Base-by-base conservation (phyloP, 2,888 invertebrate genomes). In the Ceramica pisi region DNA sequence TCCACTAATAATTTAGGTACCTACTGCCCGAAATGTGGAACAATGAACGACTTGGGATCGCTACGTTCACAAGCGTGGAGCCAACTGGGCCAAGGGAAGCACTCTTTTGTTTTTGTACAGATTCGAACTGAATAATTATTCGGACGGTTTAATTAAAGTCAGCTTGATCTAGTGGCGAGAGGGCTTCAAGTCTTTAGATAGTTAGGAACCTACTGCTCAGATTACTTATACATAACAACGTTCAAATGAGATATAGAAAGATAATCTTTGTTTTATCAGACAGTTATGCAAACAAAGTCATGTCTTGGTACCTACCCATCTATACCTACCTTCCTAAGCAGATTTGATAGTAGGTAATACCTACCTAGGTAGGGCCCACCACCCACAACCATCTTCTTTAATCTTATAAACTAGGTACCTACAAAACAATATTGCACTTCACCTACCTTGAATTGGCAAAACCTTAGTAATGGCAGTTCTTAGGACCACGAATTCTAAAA, bases 61-160 rank as follows among this genome's bases (percentile, higher is more conserved):
- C 50, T 31, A 23, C 50, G 48, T 55, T 50, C 71, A 59, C 26
- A 77, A 64, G 41, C 61, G 26, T 46, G 59, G 23, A 31, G 46
- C 21, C 12, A 65, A 65, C 44, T 35, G 56, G 80, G 67, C 67
- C 78, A 68, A 74, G 64, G 67, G 51, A 57, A 64, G 23, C 51
- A 21, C 50, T 66, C 55, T 61, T 72, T 77, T 61, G 74, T 66
- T 67, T 71, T 78, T 66, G 35, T 62, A 62, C 53, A 53, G 62
- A 71, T 46, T 71, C 65, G 16, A 79, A 59, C 53, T 63, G 57
- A 66, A 79, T 63, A 66, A 71, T 78, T 66, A 71, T 78, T 66
- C 59, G 53, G 41, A 62, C 57, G 35, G 41, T 66, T 78, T 76
- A 71, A 76, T 75, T 72, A 57, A 53, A 53, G 21, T 23, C 38